Conservation (phyloP, 2,113 vertebrate species). For the Struthio camelus region DNA sequence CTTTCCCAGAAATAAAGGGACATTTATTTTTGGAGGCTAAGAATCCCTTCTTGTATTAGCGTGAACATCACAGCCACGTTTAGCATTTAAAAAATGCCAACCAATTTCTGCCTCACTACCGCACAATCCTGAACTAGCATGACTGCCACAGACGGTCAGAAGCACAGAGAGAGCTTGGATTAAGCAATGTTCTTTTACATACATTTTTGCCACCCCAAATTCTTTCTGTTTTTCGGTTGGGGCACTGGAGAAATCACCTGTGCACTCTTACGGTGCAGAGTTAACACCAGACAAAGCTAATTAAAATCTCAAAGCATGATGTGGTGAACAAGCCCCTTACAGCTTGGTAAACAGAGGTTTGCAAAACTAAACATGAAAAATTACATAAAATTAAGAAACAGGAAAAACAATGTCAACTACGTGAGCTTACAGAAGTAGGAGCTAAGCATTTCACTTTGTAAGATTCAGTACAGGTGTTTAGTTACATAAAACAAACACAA, state of each 20-base stretch:
- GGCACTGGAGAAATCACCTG: neutral
- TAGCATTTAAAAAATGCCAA: neutral
- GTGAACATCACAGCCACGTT: neutral
- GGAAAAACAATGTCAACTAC: neutral
- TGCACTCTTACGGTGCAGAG: neutral
- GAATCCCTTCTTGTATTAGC: neutral
- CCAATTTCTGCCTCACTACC: neutral
- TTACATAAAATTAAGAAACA: neutral
- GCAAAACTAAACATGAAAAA: neutral
- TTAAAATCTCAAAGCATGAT: neutral
- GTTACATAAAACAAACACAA: neutral
- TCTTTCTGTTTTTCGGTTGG: neutral
- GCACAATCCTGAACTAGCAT: rapidly evolving
- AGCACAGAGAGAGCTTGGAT: neutral
- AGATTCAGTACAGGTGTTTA: neutral
- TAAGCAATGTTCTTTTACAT: neutral
- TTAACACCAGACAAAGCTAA: neutral
- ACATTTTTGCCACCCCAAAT: neutral
- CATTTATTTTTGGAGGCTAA: neutral
- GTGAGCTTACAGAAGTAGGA: neutral
- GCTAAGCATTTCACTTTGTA: neutral
- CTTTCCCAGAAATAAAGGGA: neutral
- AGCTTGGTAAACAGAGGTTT: neutral
- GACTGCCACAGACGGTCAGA: rapidly evolving
- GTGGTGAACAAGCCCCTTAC: neutral